Conservation (phyloP, 1,140 invertebrate species). For the Lasaia peninsularis region DNA sequence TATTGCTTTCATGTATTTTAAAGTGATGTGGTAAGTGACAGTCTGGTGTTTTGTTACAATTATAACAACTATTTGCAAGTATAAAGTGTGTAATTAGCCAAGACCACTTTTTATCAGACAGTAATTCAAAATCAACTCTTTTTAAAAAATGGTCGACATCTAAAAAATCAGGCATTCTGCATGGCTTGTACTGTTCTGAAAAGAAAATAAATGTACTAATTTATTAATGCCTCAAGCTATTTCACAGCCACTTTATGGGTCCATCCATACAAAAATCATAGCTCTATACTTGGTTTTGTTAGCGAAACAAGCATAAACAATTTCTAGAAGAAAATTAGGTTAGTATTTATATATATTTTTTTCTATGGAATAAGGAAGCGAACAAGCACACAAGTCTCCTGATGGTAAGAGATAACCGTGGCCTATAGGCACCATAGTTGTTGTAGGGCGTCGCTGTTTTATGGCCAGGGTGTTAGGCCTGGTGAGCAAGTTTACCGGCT, state of each 20-base stretch:
- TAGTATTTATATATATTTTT: neutral
- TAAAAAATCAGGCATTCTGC: slow-evolving; percentile 10
- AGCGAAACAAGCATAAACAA: neutral
- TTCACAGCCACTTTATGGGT: neutral
- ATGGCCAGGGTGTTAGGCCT: no score
- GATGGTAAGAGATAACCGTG: no score
- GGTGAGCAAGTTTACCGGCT: no score
- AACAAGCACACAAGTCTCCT: no score
- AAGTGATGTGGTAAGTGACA: slow-evolving; percentile 2
- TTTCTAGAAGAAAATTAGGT: neutral
- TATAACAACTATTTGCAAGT: slow-evolving; percentile 6
- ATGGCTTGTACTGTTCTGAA: neutral
- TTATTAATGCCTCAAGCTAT: neutral
- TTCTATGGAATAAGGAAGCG: no score
- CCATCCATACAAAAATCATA: neutral
- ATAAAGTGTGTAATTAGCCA: slow-evolving; percentile 7
- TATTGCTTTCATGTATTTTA: neutral
- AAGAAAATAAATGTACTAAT: neutral
- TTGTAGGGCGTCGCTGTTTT: no score
- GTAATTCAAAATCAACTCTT: slow-evolving; percentile 10
- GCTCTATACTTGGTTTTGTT: neutral
- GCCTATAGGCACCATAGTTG: no score
- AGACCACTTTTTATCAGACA: slow-evolving; percentile 8
- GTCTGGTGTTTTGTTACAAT: neutral
- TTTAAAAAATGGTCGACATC: neutral